A percentile compares a stretch with the other conserved stretches of the same genome.
phyloP scores from a whole-genome alignment of 2,888 invertebrate genomes.

The Lydus trimaculatus region DNA sequence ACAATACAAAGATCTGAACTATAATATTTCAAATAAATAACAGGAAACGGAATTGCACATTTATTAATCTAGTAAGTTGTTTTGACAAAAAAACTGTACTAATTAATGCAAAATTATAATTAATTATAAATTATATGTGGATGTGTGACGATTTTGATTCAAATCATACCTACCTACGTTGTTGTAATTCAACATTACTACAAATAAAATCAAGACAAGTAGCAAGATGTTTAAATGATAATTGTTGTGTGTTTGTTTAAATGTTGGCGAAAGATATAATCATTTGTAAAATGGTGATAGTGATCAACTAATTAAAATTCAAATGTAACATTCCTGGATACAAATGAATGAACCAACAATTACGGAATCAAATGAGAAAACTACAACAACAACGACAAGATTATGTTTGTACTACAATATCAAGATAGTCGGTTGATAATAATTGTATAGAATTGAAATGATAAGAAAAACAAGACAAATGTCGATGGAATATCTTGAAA shows the following conservation, averaged over 20 bases:
- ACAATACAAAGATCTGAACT: not conserved
- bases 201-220: not conserved
- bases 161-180: no score
- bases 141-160: no score
- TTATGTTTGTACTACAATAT: not conserved
- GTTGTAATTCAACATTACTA: not conserved
- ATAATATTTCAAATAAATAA: not conserved
- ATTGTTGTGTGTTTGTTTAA: slow-evolving; percentile 4
- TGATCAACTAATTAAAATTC: slow-evolving; percentile 47
- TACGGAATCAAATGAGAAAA: slow-evolving; percentile 12
- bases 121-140: no score
- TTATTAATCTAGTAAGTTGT: no score
- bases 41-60: not conserved
- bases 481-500: slow-evolving; percentile 4
- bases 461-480: slow-evolving; percentile 6
- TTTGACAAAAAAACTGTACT: no score
- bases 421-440: slow-evolving; percentile 1
- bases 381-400: not conserved
- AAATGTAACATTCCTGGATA: slow-evolving; percentile 39
- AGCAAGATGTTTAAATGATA: not conserved
- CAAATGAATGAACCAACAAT: slow-evolving; percentile 41
- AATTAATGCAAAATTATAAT: no score
- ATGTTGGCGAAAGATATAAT: not conserved
- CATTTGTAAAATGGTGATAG: slow-evolving; percentile 30
- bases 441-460: not conserved